These are phyloP conservation scores for Hyla sarda DNA, from an alignment of 2,113 vertebrate species.

Conservation along the genomic window DNA sequence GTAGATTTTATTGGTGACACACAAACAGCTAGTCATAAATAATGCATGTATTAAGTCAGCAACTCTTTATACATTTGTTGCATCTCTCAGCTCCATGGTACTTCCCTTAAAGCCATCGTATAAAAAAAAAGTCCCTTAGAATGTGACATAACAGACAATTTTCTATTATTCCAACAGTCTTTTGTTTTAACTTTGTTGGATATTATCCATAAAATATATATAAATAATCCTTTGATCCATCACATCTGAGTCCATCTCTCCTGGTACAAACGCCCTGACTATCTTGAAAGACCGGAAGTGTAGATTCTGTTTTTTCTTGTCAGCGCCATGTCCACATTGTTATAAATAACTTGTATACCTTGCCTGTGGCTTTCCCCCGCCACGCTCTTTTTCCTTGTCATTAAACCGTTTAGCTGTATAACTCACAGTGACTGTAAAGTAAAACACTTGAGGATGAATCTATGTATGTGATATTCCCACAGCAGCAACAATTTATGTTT, in stretches of 20 bases:
- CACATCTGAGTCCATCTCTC: background rate
- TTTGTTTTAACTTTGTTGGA: too few species aligned
- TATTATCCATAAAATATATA: background rate
- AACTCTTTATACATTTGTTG: too few species aligned
- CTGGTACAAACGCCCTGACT: background rate
- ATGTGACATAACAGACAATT: too few species aligned
- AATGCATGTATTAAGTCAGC: too few species aligned
- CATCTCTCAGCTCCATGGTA: too few species aligned
- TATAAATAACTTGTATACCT: slow-evolving; percentile 1
- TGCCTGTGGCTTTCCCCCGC: background rate
- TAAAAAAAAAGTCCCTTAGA: too few species aligned
- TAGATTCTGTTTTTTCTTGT: background rate
- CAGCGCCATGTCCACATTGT: background rate
- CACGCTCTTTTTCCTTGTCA: background rate
- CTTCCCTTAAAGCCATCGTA: too few species aligned
- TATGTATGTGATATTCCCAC: slow-evolving; percentile 8
- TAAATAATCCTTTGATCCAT: background rate
- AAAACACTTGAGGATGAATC: background rate
- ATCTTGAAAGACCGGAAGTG: background rate
- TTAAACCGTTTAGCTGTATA: slow-evolving; percentile 14
- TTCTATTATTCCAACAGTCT: too few species aligned
- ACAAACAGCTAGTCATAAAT: too few species aligned
- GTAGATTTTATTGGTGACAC: too few species aligned
- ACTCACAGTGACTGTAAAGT: slow-evolving; percentile 7
- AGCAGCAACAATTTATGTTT: background rate